A percentile compares a stretch with the other conserved stretches of the same genome.
These are phyloP conservation scores for Allygus modestus DNA, from an alignment of 2,888 invertebrate genomes.

Conservation along the genomic window DNA sequence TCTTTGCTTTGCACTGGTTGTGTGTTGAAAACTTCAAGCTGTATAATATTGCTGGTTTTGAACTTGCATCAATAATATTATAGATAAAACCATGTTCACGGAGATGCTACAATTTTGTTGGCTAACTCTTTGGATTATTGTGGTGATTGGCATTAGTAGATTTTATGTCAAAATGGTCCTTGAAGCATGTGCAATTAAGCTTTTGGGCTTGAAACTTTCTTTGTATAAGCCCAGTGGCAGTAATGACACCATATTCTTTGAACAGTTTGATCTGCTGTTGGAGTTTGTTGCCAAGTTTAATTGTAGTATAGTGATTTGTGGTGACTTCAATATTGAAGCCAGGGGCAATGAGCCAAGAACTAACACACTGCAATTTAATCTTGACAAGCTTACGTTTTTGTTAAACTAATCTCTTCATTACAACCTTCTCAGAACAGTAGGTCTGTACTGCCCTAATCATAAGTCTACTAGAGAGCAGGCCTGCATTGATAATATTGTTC, in stretches of 20 bases:
- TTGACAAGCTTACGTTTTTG: too few species aligned
- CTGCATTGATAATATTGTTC: constrained; percentile 3
- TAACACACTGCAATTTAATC: too few species aligned
- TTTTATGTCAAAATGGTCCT: not conserved
- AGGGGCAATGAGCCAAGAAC: not conserved
- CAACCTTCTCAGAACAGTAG: too few species aligned
- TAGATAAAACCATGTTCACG: not conserved
- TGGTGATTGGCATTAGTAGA: not conserved
- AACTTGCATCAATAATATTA: not conserved
- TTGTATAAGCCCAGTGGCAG: not conserved
- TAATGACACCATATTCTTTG: not conserved
- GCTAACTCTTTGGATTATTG: not conserved
- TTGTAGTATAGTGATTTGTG: too few species aligned
- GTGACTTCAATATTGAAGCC: constrained; percentile 11
- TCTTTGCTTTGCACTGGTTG: not conserved
- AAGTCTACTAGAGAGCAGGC: not conserved
- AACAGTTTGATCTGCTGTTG: not conserved
- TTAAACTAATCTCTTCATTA: too few species aligned
- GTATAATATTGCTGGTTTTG: not conserved
- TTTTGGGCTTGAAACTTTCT: not conserved
- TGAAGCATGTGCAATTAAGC: constrained; percentile 4
- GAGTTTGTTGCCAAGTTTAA: not conserved
- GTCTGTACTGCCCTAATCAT: not conserved
- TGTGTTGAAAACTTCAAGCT: not conserved
- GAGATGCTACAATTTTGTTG: not conserved